Conservation (phyloP, 2,797 vertebrate genomes). For the Chromobotia macracanthus region DNA sequence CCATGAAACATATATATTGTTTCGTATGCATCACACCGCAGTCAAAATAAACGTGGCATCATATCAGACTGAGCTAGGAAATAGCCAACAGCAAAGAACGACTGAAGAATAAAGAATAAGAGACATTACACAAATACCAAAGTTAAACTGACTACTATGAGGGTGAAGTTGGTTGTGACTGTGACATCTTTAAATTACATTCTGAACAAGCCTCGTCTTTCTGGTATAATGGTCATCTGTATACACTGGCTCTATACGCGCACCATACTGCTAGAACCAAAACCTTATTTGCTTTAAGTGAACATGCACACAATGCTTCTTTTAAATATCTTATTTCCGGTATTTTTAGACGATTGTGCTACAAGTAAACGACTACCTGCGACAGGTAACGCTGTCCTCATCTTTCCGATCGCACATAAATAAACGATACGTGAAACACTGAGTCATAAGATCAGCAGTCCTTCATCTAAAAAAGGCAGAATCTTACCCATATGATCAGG, state of each 20-base stretch:
- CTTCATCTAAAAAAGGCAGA: neutral
- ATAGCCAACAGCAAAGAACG: conserved; percentile 26
- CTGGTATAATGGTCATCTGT: neutral
- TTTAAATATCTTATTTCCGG: conserved; percentile 30
- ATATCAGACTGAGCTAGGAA: neutral
- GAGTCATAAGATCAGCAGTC: neutral
- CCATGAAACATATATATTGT: neutral
- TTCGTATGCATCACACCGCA: neutral
- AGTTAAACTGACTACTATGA: conserved; percentile 54
- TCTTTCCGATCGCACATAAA: conserved; percentile 8
- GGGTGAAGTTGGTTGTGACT: conserved; percentile 36
- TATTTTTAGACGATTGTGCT: conserved; percentile 4
- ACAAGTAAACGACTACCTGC: conserved; percentile 49
- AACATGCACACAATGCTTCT: neutral
- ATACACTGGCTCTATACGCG: neutral
- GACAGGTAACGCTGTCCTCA: conserved; percentile 66
- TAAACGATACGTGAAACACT: neutral
- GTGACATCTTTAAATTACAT: conserved; percentile 6
- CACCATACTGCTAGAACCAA: neutral
- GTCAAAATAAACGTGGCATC: neutral
- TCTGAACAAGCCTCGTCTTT: conserved; percentile 28
- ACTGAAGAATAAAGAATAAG: conserved; percentile 20
- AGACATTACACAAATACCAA: conserved; percentile 58
- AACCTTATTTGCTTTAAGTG: neutral
- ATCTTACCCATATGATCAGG: conserved; percentile 94